Evolutionary conservation across 2,113 vertebrate genomes (phyloP).

Genomic region (Poeciliopsis turrubarensis): DNA sequence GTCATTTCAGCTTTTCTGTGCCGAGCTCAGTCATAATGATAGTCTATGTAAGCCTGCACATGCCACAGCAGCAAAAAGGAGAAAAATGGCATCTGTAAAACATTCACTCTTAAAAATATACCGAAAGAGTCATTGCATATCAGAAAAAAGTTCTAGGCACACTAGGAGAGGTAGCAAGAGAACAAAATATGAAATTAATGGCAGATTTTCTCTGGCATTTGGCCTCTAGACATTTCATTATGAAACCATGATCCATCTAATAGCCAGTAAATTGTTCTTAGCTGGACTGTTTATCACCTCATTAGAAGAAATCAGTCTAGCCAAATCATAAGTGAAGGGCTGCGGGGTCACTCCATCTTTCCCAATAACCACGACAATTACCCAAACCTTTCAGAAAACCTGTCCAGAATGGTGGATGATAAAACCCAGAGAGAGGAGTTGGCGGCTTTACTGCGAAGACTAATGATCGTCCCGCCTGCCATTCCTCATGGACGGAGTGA

Average conservation of each 20-base stretch:
- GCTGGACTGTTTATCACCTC: conserved; percentile 74
- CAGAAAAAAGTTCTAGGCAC: conserved; percentile 33
- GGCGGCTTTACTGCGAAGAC: conserved; percentile 64
- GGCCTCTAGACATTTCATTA: conserved; percentile 65
- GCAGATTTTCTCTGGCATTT: conserved; percentile 58
- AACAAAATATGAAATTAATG: conserved; percentile 65
- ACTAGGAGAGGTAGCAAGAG: conserved; percentile 25
- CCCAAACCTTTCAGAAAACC: conserved; percentile 70
- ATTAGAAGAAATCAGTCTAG: conserved; percentile 65
- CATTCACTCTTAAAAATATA: conserved; percentile 39
- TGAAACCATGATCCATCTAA: conserved; percentile 68
- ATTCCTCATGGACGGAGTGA: conserved; percentile 75
- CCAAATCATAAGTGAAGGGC: conserved; percentile 59
- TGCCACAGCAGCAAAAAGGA: conserved; percentile 45
- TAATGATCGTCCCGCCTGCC: conserved; percentile 72
- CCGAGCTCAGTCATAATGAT: conserved; percentile 57
- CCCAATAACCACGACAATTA: conserved; percentile 72
- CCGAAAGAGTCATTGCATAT: conserved; percentile 45
- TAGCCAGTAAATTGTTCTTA: conserved; percentile 72
- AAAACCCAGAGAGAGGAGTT: conserved; percentile 68
- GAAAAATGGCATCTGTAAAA: conserved; percentile 45
- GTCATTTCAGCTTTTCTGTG: conserved; percentile 59
- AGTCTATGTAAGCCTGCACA: conserved; percentile 60
- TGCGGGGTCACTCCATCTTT: conserved; percentile 68
- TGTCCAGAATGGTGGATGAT: conserved; percentile 67